Evolutionary conservation across 2,797 vertebrate species (phyloP).

Genomic region (Pitangus sulphuratus): DNA sequence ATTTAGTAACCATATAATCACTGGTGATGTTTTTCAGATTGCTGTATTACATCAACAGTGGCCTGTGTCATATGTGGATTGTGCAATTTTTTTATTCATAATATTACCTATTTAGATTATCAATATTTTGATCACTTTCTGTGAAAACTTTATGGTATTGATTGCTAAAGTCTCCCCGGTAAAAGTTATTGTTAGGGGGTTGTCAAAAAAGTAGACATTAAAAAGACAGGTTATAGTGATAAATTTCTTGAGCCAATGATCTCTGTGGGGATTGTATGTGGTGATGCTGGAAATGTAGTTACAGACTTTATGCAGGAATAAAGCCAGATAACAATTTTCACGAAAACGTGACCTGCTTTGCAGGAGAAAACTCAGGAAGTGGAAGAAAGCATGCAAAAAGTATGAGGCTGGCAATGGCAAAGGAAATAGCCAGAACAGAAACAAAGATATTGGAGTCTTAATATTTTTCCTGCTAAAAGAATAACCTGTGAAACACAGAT

Average conservation of each 20-base stretch:
- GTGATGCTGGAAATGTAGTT: neutral
- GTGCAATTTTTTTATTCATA: neutral
- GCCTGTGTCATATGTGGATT: neutral
- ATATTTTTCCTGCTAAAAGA: neutral
- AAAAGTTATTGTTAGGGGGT: neutral
- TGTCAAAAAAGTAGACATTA: neutral
- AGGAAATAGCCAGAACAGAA: neutral
- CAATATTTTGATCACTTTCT: neutral
- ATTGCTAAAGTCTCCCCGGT: neutral
- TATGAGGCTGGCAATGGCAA: neutral
- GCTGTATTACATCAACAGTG: neutral
- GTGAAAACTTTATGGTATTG: neutral
- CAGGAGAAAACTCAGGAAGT: neutral
- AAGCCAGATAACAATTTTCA: neutral
- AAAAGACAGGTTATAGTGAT: neutral
- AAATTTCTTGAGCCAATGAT: neutral
- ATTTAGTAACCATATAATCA: neutral
- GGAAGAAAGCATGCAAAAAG: neutral
- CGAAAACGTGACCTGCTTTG: neutral
- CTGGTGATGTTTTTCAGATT: neutral
- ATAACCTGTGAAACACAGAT: neutral
- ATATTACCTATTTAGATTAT: neutral
- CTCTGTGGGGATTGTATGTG: neutral
- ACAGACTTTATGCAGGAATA: neutral
- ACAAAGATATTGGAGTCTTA: neutral